Evolutionary conservation across 2,888 invertebrate species (phyloP).

Genomic region (Ceratothoa steindachneri): DNA sequence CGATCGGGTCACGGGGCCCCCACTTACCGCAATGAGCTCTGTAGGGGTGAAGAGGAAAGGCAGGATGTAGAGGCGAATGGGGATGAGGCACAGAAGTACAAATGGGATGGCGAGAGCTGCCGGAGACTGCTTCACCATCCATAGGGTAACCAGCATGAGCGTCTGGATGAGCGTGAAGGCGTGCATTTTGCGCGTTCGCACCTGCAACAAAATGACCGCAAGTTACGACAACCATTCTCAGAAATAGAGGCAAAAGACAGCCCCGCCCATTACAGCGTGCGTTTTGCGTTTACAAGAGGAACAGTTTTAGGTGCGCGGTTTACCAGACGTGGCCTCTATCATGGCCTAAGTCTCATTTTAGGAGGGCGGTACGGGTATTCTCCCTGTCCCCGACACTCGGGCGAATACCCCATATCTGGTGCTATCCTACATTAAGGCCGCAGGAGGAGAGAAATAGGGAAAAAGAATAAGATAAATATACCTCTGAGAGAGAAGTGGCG

Average conservation of each 20-base stretch:
- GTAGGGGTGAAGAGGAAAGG: conserved; percentile 69
- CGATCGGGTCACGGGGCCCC: no score
- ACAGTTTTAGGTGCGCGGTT: neutral
- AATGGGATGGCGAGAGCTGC: conserved; percentile 90
- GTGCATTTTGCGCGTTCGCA: conserved; percentile 87
- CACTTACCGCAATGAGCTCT: conserved; percentile 80
- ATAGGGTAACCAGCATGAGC: conserved; percentile 70
- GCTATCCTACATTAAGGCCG: no score
- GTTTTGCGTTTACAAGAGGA: conserved; percentile 20
- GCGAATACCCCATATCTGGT: no score
- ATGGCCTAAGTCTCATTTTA: no score
- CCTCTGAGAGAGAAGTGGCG: no score
- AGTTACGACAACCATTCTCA: conserved; percentile 27
- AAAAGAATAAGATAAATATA: no score
- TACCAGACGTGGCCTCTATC: no score
- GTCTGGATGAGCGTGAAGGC: conserved; percentile 81
- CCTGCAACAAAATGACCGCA: no score
- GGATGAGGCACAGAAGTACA: conserved; percentile 86
- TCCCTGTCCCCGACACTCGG: no score
- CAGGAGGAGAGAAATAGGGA: no score
- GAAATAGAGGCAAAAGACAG: neutral
- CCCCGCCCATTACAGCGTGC: neutral
- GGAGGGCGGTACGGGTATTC: no score
- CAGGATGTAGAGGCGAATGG: conserved; percentile 69
- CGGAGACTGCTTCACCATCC: conserved; percentile 82